Evolutionary conservation across 2,888 invertebrate species (phyloP).

Genomic region (Melinaea menophilus): DNA sequence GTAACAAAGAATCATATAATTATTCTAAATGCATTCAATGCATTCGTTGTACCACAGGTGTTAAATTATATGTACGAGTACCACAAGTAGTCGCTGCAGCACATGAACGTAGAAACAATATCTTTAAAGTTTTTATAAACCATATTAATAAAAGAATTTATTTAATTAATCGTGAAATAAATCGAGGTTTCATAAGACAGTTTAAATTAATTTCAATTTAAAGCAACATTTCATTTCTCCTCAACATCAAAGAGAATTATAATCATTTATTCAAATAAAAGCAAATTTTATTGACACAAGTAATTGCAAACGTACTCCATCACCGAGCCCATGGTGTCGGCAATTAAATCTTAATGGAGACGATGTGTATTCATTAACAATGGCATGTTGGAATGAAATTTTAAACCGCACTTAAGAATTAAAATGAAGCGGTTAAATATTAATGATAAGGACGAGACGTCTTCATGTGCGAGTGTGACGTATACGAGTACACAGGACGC

Average conservation of each 20-base stretch:
- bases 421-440: slow-evolving; percentile 26
- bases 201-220: no score
- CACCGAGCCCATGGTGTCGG: slow-evolving; percentile 37
- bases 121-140: no score
- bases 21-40: slow-evolving; percentile 36
- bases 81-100: neutral
- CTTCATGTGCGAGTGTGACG: no score
- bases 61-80: neutral
- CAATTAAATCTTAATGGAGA: slow-evolving; percentile 52
- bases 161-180: no score
- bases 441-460: slow-evolving; percentile 18
- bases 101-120: no score
- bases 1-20: slow-evolving; percentile 43
- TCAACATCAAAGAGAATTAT: slow-evolving; percentile 17
- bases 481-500: no score
- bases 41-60: slow-evolving; percentile 32
- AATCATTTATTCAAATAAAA: slow-evolving; percentile 30
- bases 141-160: no score
- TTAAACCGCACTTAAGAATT: slow-evolving; percentile 27
- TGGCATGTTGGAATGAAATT: slow-evolving; percentile 27
- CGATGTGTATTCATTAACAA: slow-evolving; percentile 35
- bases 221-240: neutral
- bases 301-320: slow-evolving; percentile 37
- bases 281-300: slow-evolving; percentile 35
- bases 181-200: no score